Evolutionary conservation across 2,113 vertebrate species (phyloP).

Genomic region (Zapus hudsonius): DNA sequence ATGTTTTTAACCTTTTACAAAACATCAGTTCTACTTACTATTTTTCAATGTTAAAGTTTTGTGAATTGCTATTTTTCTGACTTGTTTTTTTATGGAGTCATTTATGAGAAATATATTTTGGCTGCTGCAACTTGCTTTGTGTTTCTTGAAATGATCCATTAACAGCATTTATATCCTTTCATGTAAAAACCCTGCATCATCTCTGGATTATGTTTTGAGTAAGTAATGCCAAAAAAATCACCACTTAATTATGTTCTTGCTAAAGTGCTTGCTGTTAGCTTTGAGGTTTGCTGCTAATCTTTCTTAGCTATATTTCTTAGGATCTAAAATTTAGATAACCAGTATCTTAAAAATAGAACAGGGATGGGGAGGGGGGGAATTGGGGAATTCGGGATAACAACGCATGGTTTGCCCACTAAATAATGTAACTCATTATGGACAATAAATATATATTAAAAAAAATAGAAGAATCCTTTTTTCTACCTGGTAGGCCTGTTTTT

Average conservation of each 20-base stretch:
- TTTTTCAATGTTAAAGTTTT: constrained; percentile 12
- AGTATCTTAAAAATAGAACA: too few relatives aligned
- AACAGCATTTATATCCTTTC: constrained; percentile 58
- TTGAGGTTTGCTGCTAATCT: constrained; percentile 70
- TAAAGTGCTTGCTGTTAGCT: constrained; percentile 17
- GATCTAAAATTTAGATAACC: constrained; percentile 64
- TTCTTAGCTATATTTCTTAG: constrained; percentile 38
- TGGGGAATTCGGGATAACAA: too few relatives aligned
- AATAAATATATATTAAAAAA: too few relatives aligned
- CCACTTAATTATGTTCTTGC: constrained; percentile 57
- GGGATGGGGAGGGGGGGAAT: too few relatives aligned
- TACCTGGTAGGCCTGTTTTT: constrained; percentile 32
- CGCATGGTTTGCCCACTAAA: too few relatives aligned
- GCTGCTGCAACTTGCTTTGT: constrained; percentile 57
- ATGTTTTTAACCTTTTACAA: constrained; percentile 23
- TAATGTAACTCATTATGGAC: too few relatives aligned
- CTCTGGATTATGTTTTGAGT: constrained; percentile 59
- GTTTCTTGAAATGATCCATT: constrained; percentile 58
- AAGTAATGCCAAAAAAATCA: constrained; percentile 31
- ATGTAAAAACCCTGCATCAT: constrained; percentile 34
- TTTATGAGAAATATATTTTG: constrained; percentile 31
- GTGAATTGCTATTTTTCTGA: neutral
- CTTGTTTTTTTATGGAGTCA: neutral
- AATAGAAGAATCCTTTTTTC: constrained; percentile 34
- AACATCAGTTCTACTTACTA: neutral